Conservation (phyloP, 2,113 vertebrate genomes). For the Guaruba guarouba region DNA sequence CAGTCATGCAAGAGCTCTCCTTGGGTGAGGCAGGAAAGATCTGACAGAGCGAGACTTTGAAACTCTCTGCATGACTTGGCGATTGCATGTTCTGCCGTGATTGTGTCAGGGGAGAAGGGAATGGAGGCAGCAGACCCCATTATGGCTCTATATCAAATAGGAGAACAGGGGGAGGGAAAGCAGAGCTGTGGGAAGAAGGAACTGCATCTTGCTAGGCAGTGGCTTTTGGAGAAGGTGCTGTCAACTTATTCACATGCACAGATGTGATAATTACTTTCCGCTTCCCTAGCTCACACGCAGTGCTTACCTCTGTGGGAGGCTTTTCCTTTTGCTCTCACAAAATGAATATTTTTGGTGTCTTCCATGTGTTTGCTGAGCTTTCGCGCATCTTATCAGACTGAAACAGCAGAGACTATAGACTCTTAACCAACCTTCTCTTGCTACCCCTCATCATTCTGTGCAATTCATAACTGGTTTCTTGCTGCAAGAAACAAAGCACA, state of each 20-base stretch:
- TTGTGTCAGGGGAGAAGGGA: not conserved
- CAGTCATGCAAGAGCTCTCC: not conserved
- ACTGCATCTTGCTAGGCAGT: not conserved
- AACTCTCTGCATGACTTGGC: not conserved
- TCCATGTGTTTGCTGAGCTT: not conserved
- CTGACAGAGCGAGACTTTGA: not conserved
- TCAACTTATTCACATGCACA: not conserved
- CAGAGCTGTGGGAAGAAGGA: not conserved
- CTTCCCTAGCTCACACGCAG: not conserved
- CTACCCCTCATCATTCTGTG: not conserved
- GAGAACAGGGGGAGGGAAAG: not conserved
- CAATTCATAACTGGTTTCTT: not conserved
- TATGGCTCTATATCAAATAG: not conserved
- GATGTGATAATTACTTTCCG: constrained; percentile 18
- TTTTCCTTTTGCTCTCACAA: constrained; percentile 17
- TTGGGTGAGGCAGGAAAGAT: not conserved
- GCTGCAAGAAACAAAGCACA: not conserved
- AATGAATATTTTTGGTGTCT: constrained; percentile 11
- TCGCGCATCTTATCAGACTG: not conserved
- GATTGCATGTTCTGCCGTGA: not conserved
- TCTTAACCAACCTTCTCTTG: not conserved
- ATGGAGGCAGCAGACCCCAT: not conserved
- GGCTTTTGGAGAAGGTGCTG: not conserved
- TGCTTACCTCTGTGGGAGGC: not conserved
- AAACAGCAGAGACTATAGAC: not conserved